These are phyloP conservation scores for Cheilinus undulatus DNA, from an alignment of 2,113 vertebrate species.

Conservation along the genomic window DNA sequence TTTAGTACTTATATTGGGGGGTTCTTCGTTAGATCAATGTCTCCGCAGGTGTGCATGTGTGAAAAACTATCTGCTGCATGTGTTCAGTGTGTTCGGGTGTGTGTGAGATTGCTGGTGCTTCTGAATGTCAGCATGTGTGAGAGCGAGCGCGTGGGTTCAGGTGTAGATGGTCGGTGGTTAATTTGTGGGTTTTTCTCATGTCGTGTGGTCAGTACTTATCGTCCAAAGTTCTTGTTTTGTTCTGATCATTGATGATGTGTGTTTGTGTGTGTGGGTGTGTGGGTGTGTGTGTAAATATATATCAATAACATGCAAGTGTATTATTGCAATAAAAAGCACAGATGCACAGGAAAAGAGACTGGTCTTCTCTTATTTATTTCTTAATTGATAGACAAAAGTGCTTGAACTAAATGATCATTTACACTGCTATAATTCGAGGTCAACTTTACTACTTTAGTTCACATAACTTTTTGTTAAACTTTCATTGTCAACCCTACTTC, in stretches of 20 bases:
- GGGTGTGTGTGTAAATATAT: constrained; percentile 52
- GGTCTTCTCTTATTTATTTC: constrained; percentile 6
- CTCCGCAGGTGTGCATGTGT: constrained; percentile 40
- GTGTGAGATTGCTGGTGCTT: constrained; percentile 9
- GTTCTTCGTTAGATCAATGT: constrained; percentile 7
- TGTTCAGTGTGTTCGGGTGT: constrained; percentile 8
- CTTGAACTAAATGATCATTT: no score
- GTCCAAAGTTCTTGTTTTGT: constrained; percentile 61
- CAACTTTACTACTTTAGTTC: no score
- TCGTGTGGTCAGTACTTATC: constrained; percentile 65
- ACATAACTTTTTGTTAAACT: no score
- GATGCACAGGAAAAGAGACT: constrained; percentile 61
- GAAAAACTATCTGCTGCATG: constrained; percentile 38
- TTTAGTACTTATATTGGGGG: constrained; percentile 39
- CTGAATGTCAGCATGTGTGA: constrained; percentile 7
- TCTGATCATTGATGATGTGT: constrained; percentile 53
- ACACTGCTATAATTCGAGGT: no score
- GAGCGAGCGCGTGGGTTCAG: constrained; percentile 16
- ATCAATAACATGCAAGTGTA: constrained; percentile 74
- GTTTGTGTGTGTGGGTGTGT: constrained; percentile 10
- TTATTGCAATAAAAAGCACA: constrained; percentile 81
- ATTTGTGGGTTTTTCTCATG: constrained; percentile 40
- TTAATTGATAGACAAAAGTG: neutral
- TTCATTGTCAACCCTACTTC: no score
- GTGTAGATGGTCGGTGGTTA: constrained; percentile 35